Conservation (phyloP, 2,888 invertebrate genomes). For the Pyrochroa serraticornis region DNA sequence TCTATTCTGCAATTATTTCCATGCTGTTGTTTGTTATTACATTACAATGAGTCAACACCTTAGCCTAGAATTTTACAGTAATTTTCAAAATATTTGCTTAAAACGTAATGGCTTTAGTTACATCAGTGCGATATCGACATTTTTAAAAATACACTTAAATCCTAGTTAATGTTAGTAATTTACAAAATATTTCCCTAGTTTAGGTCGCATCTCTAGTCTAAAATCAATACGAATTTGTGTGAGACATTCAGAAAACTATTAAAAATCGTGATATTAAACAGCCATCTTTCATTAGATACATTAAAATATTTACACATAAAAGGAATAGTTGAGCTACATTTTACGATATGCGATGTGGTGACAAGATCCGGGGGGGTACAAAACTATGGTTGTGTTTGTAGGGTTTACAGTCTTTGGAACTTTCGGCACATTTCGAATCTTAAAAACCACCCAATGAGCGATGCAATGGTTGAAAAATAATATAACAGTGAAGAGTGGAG, state of each 20-base stretch:
- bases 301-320: conserved; percentile 16
- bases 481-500: no score
- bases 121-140: conserved; percentile 27
- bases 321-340: conserved; percentile 25
- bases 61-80: conserved; percentile 22
- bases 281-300: conserved; percentile 23
- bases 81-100: conserved; percentile 27
- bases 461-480: no score
- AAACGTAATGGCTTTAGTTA: conserved; percentile 25
- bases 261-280: conserved; percentile 26
- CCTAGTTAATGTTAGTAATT: conserved; percentile 18
- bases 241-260: conserved; percentile 18
- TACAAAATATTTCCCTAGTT: conserved; percentile 25
- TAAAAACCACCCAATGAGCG: conserved; percentile 1
- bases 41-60: conserved; percentile 3
- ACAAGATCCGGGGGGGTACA: conserved; percentile 12
- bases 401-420: conserved; percentile 26
- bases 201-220: conserved; percentile 19
- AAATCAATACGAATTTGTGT: conserved; percentile 13
- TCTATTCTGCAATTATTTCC: background rate
- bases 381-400: conserved; percentile 19
- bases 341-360: conserved; percentile 29
- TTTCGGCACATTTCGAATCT: conserved; percentile 10
- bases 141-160: conserved; percentile 28
- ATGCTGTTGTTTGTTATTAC: conserved; percentile 1